These are phyloP conservation scores for Hydroisotoma schaefferi DNA, from an alignment of 2,888 invertebrate species.

Conservation along the genomic window DNA sequence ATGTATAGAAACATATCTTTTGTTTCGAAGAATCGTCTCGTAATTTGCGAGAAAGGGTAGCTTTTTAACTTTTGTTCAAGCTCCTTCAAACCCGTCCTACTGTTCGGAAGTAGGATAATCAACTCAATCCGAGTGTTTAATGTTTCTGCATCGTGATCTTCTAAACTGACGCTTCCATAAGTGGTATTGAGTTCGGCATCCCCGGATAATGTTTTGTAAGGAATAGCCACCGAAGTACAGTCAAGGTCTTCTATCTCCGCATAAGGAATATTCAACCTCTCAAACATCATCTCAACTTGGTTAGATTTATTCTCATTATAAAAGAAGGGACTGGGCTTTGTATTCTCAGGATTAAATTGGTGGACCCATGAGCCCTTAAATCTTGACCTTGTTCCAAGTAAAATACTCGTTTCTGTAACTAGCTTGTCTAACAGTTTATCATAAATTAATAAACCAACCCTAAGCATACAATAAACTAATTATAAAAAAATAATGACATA, in stretches of 20 bases:
- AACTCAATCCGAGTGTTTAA: conserved; percentile 64
- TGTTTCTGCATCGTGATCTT: conserved; percentile 52
- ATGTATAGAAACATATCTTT: conserved; percentile 66
- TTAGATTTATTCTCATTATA: conserved; percentile 26
- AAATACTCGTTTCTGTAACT: too few species aligned
- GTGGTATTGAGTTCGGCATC: too few species aligned
- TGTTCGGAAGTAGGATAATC: conserved; percentile 70
- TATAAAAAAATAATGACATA: too few species aligned
- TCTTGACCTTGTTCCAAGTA: too few species aligned
- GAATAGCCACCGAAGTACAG: conserved; percentile 50
- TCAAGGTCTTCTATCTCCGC: conserved; percentile 46
- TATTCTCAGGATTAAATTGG: conserved; percentile 43
- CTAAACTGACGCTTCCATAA: conserved; percentile 14
- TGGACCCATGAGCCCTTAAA: conserved; percentile 51
- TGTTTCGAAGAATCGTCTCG: conserved; percentile 55
- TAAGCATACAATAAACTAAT: too few species aligned
- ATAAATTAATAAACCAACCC: too few species aligned
- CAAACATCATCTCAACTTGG: conserved; percentile 54
- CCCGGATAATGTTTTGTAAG: conserved; percentile 51
- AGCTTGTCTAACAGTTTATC: too few species aligned
- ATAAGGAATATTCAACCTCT: conserved; percentile 48
- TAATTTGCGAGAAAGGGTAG: conserved; percentile 57
- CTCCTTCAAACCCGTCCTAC: conserved; percentile 60
- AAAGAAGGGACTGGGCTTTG: conserved; percentile 50
- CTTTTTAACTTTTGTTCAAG: conserved; percentile 60